Conservation (phyloP, 2,888 invertebrate genomes). For the Eristalinus aeneus region DNA sequence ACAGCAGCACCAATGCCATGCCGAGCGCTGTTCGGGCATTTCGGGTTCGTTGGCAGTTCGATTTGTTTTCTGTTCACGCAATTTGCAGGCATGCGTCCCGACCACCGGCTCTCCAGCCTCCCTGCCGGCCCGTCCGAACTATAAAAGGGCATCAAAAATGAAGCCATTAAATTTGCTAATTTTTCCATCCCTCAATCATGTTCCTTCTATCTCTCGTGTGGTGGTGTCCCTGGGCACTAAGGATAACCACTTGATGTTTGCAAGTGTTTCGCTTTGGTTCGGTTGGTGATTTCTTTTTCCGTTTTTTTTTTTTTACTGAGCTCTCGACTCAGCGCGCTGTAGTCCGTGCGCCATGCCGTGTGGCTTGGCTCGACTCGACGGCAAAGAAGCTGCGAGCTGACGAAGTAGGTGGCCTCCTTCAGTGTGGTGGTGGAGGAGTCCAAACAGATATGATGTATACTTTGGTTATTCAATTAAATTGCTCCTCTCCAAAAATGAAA, state of each 20-base stretch:
- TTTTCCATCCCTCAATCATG: conserved; percentile 71
- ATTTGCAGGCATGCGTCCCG: conserved; percentile 66
- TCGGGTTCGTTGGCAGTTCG: conserved; percentile 66
- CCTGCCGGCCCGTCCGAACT: conserved; percentile 48
- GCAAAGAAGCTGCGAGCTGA: conserved; percentile 57
- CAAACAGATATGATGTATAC: conserved; percentile 48
- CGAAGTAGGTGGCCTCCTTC: conserved; percentile 68
- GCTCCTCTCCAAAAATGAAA: conserved; percentile 48
- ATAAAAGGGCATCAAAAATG: conserved; percentile 71
- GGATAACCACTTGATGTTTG: conserved; percentile 65
- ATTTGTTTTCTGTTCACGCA: conserved; percentile 71
- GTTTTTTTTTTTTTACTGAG: not conserved
- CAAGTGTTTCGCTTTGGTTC: conserved; percentile 19
- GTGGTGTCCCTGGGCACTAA: conserved; percentile 58
- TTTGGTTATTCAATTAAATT: conserved; percentile 66
- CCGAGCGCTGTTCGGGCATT: conserved; percentile 20
- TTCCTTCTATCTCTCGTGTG: conserved; percentile 55
- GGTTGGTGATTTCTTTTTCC: not conserved
- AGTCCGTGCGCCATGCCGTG: conserved; percentile 1
- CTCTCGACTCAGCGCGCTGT: not conserved
- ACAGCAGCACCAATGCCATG: conserved; percentile 3
- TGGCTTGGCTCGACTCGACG: not conserved
- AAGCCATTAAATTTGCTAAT: conserved; percentile 72
- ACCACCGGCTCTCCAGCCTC: not conserved
- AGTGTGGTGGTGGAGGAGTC: conserved; percentile 38